Percentiles rank a stretch among this genome's conserved stretches.
phyloP scores from a whole-genome alignment of 2,113 vertebrate species.

The Girardinichthys multiradiatus region DNA sequence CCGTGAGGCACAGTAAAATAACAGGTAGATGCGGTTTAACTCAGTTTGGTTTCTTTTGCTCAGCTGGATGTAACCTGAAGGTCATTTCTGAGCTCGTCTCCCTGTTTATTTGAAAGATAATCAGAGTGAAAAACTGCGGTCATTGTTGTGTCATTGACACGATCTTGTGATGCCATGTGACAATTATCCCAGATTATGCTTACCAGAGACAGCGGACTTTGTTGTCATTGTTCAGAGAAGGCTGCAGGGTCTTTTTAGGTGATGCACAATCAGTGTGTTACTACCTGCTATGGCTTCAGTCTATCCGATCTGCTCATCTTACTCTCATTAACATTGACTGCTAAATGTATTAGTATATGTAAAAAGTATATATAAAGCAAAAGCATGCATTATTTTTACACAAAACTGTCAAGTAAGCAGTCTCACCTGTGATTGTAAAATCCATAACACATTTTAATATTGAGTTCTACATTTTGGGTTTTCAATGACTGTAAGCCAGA shows the following conservation, averaged over 20 bases:
- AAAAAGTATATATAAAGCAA: too few relatives aligned
- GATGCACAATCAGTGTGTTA: background rate
- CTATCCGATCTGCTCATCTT: background rate
- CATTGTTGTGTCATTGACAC: background rate
- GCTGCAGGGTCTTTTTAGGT: background rate
- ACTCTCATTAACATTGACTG: background rate
- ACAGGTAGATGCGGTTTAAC: background rate
- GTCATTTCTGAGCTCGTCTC: conserved; percentile 38
- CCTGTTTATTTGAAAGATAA: too few relatives aligned
- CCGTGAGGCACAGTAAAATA: too few relatives aligned
- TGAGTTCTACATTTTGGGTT: too few relatives aligned
- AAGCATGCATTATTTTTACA: too few relatives aligned
- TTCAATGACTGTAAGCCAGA: too few relatives aligned
- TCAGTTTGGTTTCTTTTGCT: conserved; percentile 1
- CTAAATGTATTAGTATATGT: too few relatives aligned
- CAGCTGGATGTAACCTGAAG: conserved; percentile 52
- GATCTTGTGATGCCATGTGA: background rate
- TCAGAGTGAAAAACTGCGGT: background rate
- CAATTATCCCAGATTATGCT: background rate
- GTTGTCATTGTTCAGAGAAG: background rate
- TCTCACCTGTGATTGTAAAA: too few relatives aligned
- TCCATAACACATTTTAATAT: too few relatives aligned
- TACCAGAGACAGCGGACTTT: background rate
- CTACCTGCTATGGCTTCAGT: background rate
- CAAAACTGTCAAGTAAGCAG: too few relatives aligned